Evolutionary conservation across 2,113 vertebrate species (phyloP).

Genomic region (Indicator indicator): DNA sequence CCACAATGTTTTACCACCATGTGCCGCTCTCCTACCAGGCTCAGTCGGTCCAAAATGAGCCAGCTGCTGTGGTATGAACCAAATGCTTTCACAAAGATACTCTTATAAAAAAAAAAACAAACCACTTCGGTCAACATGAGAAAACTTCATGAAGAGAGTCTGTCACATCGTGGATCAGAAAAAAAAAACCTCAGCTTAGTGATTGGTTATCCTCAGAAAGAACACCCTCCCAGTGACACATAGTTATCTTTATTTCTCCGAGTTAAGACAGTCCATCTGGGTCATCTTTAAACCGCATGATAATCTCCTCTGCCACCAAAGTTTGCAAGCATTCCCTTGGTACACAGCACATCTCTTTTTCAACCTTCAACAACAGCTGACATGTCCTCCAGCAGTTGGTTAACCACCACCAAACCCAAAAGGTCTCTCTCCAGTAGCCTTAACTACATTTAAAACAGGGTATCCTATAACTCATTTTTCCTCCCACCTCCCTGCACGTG

Average conservation of each 20-base stretch:
- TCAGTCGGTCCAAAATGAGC: neutral
- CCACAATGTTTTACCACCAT: neutral
- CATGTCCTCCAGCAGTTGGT: neutral
- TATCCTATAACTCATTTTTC: neutral
- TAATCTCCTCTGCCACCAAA: neutral
- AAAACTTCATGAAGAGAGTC: neutral
- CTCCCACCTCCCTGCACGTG: neutral
- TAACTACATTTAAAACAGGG: fast-evolving
- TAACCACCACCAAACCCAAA: neutral
- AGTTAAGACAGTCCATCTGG: neutral
- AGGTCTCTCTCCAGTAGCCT: fast-evolving
- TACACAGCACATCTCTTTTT: neutral
- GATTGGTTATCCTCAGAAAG: neutral
- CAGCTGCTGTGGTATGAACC: neutral
- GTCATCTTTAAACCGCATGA: neutral
- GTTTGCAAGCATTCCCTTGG: neutral
- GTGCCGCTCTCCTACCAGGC: neutral
- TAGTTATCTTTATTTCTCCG: neutral
- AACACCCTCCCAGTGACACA: neutral
- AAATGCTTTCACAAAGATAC: neutral
- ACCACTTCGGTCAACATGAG: neutral
- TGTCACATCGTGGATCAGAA: neutral
- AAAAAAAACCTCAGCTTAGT: neutral
- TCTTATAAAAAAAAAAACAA: neutral
- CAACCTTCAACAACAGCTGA: neutral